Conservation (phyloP, 2,797 vertebrate genomes). For the Catostomus latipinnis region DNA sequence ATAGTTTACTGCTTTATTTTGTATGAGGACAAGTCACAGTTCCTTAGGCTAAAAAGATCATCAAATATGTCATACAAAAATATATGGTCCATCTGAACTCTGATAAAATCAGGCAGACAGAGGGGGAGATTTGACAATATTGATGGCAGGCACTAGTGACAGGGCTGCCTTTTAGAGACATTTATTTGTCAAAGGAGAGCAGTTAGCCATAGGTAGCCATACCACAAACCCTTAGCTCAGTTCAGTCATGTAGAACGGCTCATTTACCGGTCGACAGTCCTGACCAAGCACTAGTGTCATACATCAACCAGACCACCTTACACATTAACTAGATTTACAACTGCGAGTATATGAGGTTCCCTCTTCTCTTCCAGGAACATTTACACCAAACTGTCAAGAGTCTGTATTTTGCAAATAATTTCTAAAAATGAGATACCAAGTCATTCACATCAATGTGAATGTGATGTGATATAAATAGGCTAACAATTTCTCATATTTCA, state of each 20-base stretch:
- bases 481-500: constrained; percentile 42
- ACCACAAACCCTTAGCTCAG: constrained; percentile 72
- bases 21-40: not conserved
- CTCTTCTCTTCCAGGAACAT: no score
- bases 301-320: constrained; percentile 14
- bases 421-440: constrained; percentile 9
- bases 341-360: no score
- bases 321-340: no score
- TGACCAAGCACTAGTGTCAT: constrained; percentile 26
- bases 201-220: constrained; percentile 70
- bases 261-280: constrained; percentile 65
- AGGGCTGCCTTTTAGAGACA: constrained; percentile 33
- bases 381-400: not conserved
- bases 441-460: not conserved
- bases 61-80: constrained; percentile 28
- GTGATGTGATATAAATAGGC: constrained; percentile 21
- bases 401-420: constrained; percentile 23
- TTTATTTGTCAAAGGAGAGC: constrained; percentile 45
- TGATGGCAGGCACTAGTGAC: not conserved
- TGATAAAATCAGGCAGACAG: constrained; percentile 39
- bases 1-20: not conserved
- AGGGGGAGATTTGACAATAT: constrained; percentile 10
- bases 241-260: constrained; percentile 72
- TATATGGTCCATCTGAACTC: constrained; percentile 27
- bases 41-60: constrained; percentile 17